A percentile compares a stretch with the other conserved stretches of the same genome.
Conservation (phyloP, 1,140 invertebrate genomes). For the Lerema accius region DNA sequence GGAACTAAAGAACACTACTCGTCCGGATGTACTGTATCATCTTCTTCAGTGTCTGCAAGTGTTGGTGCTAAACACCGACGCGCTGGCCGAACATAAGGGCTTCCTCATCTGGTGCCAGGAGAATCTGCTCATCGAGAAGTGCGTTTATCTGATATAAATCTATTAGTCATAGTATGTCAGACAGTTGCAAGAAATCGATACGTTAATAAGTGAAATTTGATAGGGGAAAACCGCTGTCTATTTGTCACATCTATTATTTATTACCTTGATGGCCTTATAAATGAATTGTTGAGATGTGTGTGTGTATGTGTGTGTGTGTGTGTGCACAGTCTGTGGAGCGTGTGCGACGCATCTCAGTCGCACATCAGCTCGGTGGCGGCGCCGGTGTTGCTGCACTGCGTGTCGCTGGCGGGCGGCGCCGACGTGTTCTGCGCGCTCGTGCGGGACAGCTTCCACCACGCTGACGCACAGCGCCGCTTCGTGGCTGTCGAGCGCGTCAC, state of each 20-base stretch:
- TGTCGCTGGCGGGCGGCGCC: constrained; percentile 95
- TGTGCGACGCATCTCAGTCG: constrained; percentile 96
- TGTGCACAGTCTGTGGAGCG: constrained; percentile 92
- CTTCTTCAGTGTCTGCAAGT: constrained; percentile 96
- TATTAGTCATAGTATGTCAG: too few species aligned
- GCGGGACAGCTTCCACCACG: constrained; percentile 95
- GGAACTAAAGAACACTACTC: constrained; percentile 92
- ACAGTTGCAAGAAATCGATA: too few species aligned
- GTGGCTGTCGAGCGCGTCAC: constrained; percentile 97
- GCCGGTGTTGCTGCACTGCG: constrained; percentile 96
- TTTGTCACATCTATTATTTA: too few species aligned
- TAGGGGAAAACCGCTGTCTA: too few species aligned
- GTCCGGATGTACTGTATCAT: constrained; percentile 97
- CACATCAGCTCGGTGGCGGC: constrained; percentile 95
- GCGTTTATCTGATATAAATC: too few species aligned
- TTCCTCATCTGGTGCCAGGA: constrained; percentile 99
- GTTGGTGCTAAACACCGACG: constrained; percentile 96
- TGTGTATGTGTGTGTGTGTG: too few species aligned
- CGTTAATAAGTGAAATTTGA: too few species aligned
- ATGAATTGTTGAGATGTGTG: too few species aligned
- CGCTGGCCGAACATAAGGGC: constrained; percentile 94
- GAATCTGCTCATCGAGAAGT: constrained; percentile 97
- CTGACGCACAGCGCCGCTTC: constrained; percentile 95
- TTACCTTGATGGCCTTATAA: too few species aligned
- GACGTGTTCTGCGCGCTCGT: constrained; percentile 98